Conservation (phyloP, 2,113 vertebrate species). For the Myrmophylax atrothorax region DNA sequence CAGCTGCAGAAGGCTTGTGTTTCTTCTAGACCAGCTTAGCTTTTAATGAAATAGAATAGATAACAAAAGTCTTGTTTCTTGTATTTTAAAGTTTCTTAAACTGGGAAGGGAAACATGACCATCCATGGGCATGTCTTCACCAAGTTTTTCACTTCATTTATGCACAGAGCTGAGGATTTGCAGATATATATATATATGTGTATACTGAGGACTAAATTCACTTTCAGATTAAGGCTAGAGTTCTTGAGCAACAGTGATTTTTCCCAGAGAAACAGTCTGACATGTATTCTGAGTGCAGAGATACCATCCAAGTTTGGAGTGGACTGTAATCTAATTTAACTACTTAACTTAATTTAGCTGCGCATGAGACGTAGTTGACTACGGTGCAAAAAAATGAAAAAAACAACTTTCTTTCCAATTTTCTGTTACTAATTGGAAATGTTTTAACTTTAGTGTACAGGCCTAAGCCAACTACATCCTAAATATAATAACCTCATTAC, state of each 20-base stretch:
- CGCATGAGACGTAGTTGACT: not conserved
- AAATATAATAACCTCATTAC: not conserved
- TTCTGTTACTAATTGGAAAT: not conserved
- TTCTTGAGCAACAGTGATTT: not conserved
- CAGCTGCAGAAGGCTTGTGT: not conserved
- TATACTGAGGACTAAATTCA: not conserved
- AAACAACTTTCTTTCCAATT: slow-evolving; percentile 34
- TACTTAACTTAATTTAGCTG: slow-evolving; percentile 49
- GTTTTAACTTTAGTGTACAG: not conserved
- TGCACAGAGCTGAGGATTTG: not conserved
- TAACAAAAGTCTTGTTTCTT: not conserved
- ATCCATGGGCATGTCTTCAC: not conserved
- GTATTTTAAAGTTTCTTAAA: not conserved
- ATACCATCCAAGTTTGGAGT: slow-evolving; percentile 7
- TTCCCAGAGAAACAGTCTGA: not conserved
- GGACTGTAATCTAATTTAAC: slow-evolving; percentile 40
- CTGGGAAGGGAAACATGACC: not conserved
- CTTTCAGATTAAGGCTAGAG: not conserved
- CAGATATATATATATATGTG: not conserved
- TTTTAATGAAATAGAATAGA: not conserved
- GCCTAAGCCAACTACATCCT: not conserved
- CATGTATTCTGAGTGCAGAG: not conserved
- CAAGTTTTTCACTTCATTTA: not conserved
- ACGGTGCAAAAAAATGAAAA: slow-evolving; percentile 8
- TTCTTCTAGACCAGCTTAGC: not conserved